Conservation (phyloP, 1,140 invertebrate species). For the Euwallacea fornicatus region DNA sequence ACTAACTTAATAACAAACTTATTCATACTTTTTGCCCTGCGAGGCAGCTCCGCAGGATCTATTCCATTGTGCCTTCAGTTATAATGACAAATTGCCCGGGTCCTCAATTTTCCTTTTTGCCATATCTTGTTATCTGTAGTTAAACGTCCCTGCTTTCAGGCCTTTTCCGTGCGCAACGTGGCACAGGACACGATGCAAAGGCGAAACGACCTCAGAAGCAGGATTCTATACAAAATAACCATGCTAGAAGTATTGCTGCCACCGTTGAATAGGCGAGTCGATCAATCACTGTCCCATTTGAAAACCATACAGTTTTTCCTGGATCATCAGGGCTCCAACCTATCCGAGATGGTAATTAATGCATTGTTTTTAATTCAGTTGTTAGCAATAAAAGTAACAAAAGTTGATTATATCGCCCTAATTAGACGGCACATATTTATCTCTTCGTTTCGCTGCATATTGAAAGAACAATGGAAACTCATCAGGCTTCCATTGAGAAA, state of each 20-base stretch:
- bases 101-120: slow-evolving; percentile 19
- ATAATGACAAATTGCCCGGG: slow-evolving; percentile 19
- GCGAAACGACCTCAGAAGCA: slow-evolving; percentile 68
- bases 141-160: slow-evolving; percentile 40
- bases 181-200: slow-evolving; percentile 65
- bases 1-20: slow-evolving; percentile 6
- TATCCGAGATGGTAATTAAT: slow-evolving; percentile 38
- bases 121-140: slow-evolving; percentile 8
- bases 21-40: slow-evolving; percentile 1
- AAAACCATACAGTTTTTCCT: slow-evolving; percentile 72
- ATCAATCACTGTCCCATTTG: slow-evolving; percentile 71
- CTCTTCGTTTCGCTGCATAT: neutral
- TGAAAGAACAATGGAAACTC: neutral
- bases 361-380: neutral
- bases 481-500: neutral
- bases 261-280: slow-evolving; percentile 67
- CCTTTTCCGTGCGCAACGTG: slow-evolving; percentile 64
- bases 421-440: neutral
- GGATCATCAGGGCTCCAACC: slow-evolving; percentile 61
- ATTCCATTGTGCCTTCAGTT: slow-evolving; percentile 9
- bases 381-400: too few relatives aligned
- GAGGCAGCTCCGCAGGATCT: neutral
- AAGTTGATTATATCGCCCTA: neutral
- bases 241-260: slow-evolving; percentile 70
- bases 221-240: slow-evolving; percentile 73